Percentiles rank a stretch among this genome's conserved stretches.
These are phyloP conservation scores for Clarias batrachus DNA, from an alignment of 2,113 vertebrate genomes.

Conservation along the genomic window DNA sequence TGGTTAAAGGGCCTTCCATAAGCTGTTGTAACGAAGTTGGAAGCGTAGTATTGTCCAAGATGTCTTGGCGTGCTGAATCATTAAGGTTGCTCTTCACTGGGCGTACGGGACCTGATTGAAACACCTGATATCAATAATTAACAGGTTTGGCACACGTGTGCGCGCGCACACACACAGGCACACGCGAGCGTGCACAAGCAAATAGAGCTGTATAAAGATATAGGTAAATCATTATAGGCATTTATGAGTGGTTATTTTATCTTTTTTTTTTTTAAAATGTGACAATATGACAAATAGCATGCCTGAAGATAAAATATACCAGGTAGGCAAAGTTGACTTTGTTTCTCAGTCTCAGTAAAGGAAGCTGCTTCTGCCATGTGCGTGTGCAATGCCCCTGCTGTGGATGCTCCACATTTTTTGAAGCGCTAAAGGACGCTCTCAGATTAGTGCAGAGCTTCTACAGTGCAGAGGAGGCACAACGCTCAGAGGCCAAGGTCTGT, in stretches of 20 bases:
- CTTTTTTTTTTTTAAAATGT: background rate
- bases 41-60: too few relatives aligned
- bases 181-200: too few relatives aligned
- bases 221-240: background rate
- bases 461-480: background rate
- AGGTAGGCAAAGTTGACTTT: background rate
- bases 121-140: too few relatives aligned
- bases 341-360: background rate
- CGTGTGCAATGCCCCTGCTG: background rate
- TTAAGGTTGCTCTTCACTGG: too few relatives aligned
- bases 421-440: background rate
- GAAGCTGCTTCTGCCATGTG: background rate
- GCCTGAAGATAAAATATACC: background rate
- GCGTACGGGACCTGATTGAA: too few relatives aligned
- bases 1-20: too few relatives aligned
- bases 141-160: too few relatives aligned
- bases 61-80: too few relatives aligned
- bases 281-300: background rate
- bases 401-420: conserved; percentile 8
- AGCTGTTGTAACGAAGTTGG: too few relatives aligned
- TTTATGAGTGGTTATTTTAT: background rate
- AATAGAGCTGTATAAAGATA: background rate
- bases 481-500: background rate
- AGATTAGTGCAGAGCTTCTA: conserved; percentile 2
- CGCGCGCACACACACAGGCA: too few relatives aligned